phyloP scores from a whole-genome alignment of 2,113 vertebrate species.

The Ceuthmochares aereus region DNA sequence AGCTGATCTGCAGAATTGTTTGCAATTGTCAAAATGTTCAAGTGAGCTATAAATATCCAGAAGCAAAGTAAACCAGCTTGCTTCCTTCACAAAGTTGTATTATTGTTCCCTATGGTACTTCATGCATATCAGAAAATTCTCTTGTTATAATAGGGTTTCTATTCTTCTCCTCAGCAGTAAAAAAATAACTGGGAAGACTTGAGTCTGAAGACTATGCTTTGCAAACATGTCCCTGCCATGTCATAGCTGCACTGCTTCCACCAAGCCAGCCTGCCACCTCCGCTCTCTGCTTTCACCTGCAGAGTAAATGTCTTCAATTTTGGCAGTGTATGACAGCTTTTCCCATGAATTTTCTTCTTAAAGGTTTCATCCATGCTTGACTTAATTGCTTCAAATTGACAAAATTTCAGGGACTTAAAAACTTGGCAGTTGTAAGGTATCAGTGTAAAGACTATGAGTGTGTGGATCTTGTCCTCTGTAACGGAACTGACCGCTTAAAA shows the following conservation, averaged over 20 bases:
- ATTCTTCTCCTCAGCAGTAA: background rate
- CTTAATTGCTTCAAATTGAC: background rate
- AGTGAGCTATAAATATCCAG: constrained; percentile 67
- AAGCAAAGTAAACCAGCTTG: constrained; percentile 52
- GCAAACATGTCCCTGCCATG: rapidly evolving
- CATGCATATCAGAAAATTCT: background rate
- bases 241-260: background rate
- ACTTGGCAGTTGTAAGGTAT: background rate
- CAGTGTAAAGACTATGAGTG: rapidly evolving
- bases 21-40: constrained; percentile 61
- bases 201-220: background rate
- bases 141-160: background rate
- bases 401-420: background rate
- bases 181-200: background rate
- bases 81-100: background rate
- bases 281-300: background rate
- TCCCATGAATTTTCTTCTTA: background rate
- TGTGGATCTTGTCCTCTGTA: background rate
- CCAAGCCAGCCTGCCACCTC: rapidly evolving
- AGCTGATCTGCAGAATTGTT: constrained; percentile 51
- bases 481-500: background rate
- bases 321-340: background rate
- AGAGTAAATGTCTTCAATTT: background rate
- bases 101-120: background rate
- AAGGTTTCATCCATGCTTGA: background rate